Percentiles rank a stretch among this genome's conserved stretches.
Evolutionary conservation across 2,797 vertebrate genomes (phyloP).

Genomic region (Holocentrus rufus): DNA sequence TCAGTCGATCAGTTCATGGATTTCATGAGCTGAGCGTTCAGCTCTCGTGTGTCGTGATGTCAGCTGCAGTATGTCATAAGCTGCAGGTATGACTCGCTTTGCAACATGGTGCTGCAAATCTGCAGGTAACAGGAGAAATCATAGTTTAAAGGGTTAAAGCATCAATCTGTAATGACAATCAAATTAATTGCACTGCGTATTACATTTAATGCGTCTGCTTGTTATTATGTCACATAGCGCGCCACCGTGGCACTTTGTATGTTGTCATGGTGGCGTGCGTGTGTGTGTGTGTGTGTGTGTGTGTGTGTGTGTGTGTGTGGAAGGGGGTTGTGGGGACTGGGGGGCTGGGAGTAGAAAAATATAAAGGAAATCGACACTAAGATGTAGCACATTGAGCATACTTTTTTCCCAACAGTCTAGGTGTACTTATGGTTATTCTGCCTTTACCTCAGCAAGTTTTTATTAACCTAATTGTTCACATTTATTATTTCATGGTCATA

Average conservation of each 20-base stretch:
- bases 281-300: background rate
- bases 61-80: background rate
- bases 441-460: conserved; percentile 28
- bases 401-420: conserved; percentile 21
- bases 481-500: conserved; percentile 60
- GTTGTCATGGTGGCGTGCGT: no score
- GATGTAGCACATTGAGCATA: conserved; percentile 35
- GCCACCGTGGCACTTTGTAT: no score
- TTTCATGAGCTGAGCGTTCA: conserved; percentile 9
- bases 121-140: conserved; percentile 51
- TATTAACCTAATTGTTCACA: conserved; percentile 9
- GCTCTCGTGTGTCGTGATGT: conserved; percentile 5
- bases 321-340: conserved; percentile 27
- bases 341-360: no score
- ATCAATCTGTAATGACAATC: background rate
- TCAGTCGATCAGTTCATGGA: background rate
- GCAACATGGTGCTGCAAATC: conserved; percentile 60
- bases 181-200: no score
- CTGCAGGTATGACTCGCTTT: conserved; percentile 25
- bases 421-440: conserved; percentile 27
- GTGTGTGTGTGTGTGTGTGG: background rate
- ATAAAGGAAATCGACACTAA: conserved; percentile 46
- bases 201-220: no score
- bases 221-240: no score
- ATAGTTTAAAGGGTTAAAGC: conserved; percentile 48